phyloP scores from a whole-genome alignment of 2,797 vertebrate genomes.

The Brachyalestes nurse region DNA sequence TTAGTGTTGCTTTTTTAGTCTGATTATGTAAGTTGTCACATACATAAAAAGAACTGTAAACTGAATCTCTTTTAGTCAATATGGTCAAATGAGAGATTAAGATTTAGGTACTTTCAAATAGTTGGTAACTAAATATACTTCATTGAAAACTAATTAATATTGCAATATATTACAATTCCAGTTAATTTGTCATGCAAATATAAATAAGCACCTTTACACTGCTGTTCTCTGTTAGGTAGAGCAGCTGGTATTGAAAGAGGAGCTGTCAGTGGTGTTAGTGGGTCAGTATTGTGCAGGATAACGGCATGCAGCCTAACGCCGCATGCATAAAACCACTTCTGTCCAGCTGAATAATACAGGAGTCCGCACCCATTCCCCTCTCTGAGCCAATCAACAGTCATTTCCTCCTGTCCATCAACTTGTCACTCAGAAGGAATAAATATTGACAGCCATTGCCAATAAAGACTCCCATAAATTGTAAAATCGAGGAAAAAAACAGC shows the following conservation, averaged over 20 bases:
- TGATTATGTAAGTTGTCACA: background rate
- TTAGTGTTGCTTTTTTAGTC: background rate
- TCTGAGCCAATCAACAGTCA: conserved; percentile 60
- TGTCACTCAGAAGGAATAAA: conserved; percentile 64
- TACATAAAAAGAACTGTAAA: no score
- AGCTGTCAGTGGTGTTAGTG: background rate
- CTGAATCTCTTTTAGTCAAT: background rate
- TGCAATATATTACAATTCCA: background rate
- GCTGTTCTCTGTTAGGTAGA: conserved; percentile 2
- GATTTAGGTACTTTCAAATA: background rate
- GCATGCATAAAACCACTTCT: conserved; percentile 42
- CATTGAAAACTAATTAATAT: background rate
- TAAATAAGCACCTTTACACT: background rate
- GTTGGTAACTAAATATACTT: background rate
- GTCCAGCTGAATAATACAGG: conserved; percentile 58
- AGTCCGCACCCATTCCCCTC: conserved; percentile 46
- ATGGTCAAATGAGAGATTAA: background rate
- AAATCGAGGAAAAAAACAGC: conserved; percentile 52
- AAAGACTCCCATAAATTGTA: conserved; percentile 71
- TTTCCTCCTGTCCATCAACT: conserved; percentile 59
- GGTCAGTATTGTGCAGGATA: background rate
- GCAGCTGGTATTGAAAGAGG: background rate
- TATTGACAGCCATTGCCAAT: conserved; percentile 62
- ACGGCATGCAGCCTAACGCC: conserved; percentile 16
- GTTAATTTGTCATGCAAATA: background rate